Percentiles rank a stretch among this genome's conserved stretches.
Conservation (phyloP, 2,888 invertebrate species). For the Ennomos quercinarius region DNA sequence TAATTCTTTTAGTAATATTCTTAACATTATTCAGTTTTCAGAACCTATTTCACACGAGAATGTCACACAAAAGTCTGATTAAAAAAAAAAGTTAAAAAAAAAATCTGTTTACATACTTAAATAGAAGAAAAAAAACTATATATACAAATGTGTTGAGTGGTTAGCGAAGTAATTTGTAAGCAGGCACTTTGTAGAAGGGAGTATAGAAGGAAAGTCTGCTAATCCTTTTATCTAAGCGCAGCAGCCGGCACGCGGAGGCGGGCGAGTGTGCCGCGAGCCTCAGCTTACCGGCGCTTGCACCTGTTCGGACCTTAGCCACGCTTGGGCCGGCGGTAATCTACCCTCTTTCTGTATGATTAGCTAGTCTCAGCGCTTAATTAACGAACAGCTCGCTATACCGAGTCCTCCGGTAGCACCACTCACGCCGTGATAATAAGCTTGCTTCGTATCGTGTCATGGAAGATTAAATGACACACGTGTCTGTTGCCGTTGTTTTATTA, state of each 20-base stretch:
- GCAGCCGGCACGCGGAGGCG: conserved; percentile 64
- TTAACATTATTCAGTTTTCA: conserved; percentile 8
- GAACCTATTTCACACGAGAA: too few relatives aligned
- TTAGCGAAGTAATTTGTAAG: conserved; percentile 35
- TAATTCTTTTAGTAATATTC: conserved; percentile 8
- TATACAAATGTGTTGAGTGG: conserved; percentile 40
- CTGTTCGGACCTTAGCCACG: conserved; percentile 58
- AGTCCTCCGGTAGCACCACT: conserved; percentile 40
- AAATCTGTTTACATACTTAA: too few relatives aligned
- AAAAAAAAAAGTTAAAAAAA: too few relatives aligned
- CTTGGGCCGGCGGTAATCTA: conserved; percentile 60
- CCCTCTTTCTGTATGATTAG: conserved; percentile 61
- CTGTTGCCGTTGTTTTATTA: conserved; percentile 12
- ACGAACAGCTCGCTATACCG: conserved; percentile 55
- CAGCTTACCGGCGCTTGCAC: conserved; percentile 60
- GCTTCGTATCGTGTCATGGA: conserved; percentile 30
- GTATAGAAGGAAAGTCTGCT: conserved; percentile 60
- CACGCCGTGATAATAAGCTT: conserved; percentile 30
- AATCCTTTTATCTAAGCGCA: conserved; percentile 77
- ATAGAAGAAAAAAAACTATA: conserved; percentile 6
- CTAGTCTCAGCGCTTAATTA: conserved; percentile 64
- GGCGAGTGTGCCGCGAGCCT: conserved; percentile 48
- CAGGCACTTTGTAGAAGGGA: conserved; percentile 50
- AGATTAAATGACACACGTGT: conserved; percentile 27
- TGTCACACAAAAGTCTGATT: too few relatives aligned